phyloP scores from a whole-genome alignment of 2,113 vertebrate genomes.

The Lycocorax pyrrhopterus region DNA sequence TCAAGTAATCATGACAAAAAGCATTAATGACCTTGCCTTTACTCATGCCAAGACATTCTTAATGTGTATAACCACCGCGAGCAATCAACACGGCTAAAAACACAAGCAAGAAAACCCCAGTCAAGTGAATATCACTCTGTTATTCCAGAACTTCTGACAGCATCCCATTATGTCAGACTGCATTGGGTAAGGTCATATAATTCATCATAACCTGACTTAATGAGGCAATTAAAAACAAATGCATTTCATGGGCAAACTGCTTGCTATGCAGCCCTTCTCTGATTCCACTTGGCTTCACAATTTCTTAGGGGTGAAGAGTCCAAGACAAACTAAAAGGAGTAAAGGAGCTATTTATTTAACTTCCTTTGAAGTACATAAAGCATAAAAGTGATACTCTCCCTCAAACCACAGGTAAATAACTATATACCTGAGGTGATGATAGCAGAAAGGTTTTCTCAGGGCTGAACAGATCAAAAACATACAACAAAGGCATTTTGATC shows the following conservation, averaged over 20 bases:
- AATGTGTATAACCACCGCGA: background rate
- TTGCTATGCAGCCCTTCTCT: background rate
- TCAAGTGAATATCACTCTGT: background rate
- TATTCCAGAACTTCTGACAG: constrained; percentile 21
- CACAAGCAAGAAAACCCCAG: background rate
- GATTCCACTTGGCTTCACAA: constrained; percentile 29
- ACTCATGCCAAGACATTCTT: background rate
- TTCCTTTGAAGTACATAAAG: background rate
- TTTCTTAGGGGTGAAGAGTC: constrained; percentile 4
- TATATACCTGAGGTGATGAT: background rate
- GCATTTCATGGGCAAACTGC: constrained; percentile 1
- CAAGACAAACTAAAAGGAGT: background rate
- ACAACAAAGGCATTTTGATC: background rate
- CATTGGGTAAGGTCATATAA: constrained; percentile 14
- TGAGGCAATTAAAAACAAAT: constrained; percentile 50
- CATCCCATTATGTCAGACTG: constrained; percentile 14
- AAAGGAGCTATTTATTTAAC: background rate
- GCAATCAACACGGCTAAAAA: background rate
- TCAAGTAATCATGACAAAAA: constrained; percentile 16
- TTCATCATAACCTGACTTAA: constrained; percentile 39
- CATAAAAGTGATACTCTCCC: background rate
- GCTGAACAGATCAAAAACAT: background rate
- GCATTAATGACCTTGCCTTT: constrained; percentile 13
- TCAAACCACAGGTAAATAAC: background rate
- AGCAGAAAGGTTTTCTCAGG: background rate